Conservation (phyloP, 2,113 vertebrate species). For the Mustela lutreola region DNA sequence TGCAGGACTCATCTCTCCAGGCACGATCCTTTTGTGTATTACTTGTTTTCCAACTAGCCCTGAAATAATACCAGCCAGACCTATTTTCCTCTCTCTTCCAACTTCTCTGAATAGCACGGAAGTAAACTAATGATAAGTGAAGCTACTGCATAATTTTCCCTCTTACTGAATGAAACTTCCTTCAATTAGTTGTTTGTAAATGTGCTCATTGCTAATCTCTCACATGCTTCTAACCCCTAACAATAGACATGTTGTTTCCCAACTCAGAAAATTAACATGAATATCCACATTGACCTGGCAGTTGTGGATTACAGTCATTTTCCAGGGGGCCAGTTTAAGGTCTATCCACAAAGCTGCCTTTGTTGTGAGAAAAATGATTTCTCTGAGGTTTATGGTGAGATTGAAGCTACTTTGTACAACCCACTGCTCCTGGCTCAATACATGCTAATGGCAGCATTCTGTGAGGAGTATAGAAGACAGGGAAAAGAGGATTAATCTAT, state of each 20-base stretch:
- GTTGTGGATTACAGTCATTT: constrained; percentile 62
- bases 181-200: constrained; percentile 32
- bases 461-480: not conserved
- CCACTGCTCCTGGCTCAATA: constrained; percentile 58
- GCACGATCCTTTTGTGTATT: not conserved
- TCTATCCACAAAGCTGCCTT: constrained; percentile 67
- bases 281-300: constrained; percentile 33
- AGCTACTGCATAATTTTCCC: not conserved
- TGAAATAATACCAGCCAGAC: not conserved
- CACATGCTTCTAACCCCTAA: constrained; percentile 50
- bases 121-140: constrained; percentile 7
- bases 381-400: constrained; percentile 49
- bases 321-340: constrained; percentile 61
- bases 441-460: constrained; percentile 39
- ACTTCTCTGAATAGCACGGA: not conserved
- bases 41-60: not conserved
- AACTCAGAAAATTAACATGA: constrained; percentile 77
- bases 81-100: constrained; percentile 20
- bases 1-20: constrained; percentile 37
- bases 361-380: constrained; percentile 74
- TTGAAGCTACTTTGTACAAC: constrained; percentile 64
- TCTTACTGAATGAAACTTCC: constrained; percentile 3
- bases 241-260: constrained; percentile 71
- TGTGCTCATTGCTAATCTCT: constrained; percentile 12
- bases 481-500: not conserved